phyloP scores from a whole-genome alignment of 2,888 invertebrate genomes.

The Bursaphelenchus okinawaensis region DNA sequence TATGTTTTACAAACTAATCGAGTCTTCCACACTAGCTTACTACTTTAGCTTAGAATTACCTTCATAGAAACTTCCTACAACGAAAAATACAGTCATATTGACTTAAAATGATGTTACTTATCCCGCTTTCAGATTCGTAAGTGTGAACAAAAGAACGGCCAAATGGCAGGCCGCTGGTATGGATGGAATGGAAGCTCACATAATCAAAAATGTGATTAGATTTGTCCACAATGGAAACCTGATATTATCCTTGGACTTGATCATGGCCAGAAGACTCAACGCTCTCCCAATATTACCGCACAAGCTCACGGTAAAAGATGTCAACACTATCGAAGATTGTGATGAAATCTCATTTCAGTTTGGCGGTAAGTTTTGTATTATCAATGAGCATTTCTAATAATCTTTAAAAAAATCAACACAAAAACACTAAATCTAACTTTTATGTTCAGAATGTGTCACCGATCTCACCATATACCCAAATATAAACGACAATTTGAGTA shows the following conservation, averaged over 20 bases:
- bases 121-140: not conserved
- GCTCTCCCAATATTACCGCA: not conserved
- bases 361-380: not conserved
- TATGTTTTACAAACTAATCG: too few species aligned
- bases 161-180: not conserved
- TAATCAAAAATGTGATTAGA: not conserved
- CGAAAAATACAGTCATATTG: not conserved
- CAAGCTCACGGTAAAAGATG: not conserved
- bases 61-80: too few species aligned
- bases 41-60: too few species aligned
- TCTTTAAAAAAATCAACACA: too few species aligned
- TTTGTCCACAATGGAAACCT: not conserved
- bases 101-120: too few species aligned
- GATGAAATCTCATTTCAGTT: not conserved
- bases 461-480: not conserved
- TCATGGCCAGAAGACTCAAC: not conserved
- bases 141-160: not conserved
- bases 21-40: too few species aligned
- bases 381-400: too few species aligned
- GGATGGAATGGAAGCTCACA: not conserved
- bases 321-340: not conserved
- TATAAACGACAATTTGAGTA: not conserved
- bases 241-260: not conserved
- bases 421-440: not conserved
- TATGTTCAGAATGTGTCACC: not conserved